phyloP scores from a whole-genome alignment of 2,888 invertebrate genomes.

The Agriotes lineatus region DNA sequence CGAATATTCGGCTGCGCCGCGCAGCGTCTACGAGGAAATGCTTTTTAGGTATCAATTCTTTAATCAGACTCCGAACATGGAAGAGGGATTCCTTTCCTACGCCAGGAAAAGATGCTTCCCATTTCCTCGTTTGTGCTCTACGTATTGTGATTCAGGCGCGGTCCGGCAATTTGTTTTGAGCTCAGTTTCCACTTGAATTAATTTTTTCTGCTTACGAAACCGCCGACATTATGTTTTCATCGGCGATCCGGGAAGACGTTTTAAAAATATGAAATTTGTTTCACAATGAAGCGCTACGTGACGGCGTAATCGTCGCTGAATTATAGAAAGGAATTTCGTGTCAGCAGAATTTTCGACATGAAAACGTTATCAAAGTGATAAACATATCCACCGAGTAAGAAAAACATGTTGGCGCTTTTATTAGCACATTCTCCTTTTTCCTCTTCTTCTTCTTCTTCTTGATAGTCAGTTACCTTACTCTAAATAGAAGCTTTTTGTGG shows the following conservation, averaged over 20 bases:
- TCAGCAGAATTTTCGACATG: too few species aligned
- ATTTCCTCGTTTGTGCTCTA: constrained; percentile 26
- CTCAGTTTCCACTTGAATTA: neutral
- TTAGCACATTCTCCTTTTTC: too few species aligned
- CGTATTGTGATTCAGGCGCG: constrained; percentile 27
- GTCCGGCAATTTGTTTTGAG: constrained; percentile 8
- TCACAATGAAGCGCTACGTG: too few species aligned
- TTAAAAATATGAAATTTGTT: neutral
- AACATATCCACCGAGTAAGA: too few species aligned
- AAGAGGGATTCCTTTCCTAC: constrained; percentile 23
- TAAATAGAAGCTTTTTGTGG: too few species aligned
- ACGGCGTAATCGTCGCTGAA: too few species aligned
- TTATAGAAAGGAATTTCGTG: too few species aligned
- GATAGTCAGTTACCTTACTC: too few species aligned
- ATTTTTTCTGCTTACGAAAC: neutral
- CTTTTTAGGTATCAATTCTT: constrained; percentile 41
- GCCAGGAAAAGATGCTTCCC: constrained; percentile 31
- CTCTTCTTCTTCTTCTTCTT: too few species aligned
- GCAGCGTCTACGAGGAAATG: constrained; percentile 36
- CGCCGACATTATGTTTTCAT: neutral
- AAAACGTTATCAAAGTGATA: too few species aligned
- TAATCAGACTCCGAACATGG: constrained; percentile 33
- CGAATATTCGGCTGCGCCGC: constrained; percentile 29
- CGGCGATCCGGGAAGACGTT: neutral
- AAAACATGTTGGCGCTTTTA: too few species aligned